Conservation (phyloP, 2,888 invertebrate species). For the Cantharis rustica region DNA sequence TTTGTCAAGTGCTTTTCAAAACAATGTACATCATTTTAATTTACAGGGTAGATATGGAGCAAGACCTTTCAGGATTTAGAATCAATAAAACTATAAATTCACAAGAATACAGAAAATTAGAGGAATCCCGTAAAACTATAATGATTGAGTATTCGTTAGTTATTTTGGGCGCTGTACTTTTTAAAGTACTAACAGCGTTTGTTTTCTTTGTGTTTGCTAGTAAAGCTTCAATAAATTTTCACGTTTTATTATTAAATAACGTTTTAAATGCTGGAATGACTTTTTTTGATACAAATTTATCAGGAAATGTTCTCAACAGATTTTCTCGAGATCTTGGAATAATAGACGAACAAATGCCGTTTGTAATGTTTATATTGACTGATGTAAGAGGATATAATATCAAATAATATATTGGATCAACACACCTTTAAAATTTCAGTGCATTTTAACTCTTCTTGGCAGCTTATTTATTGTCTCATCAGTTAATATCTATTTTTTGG, state of each 20-base stretch:
- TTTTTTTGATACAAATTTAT: conserved; percentile 43
- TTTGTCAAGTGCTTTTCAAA: too few species aligned
- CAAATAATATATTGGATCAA: too few species aligned
- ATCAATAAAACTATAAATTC: neutral
- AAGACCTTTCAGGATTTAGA: neutral
- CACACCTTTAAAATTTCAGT: conserved; percentile 49
- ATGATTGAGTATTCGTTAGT: neutral
- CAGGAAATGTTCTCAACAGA: neutral
- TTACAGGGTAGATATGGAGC: neutral
- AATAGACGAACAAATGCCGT: neutral
- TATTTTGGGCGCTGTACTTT: neutral
- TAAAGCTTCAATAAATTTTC: neutral
- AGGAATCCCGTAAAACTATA: neutral
- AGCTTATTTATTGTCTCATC: conserved; percentile 71
- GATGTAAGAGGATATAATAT: neutral
- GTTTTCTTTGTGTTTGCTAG: neutral
- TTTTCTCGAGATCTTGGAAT: conserved; percentile 1
- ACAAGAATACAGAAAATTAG: conserved; percentile 1
- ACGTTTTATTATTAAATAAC: neutral
- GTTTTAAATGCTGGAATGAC: conserved; percentile 50
- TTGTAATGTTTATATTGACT: neutral
- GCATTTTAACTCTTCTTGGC: conserved; percentile 66
- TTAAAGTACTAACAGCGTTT: neutral
- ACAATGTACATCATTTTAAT: too few species aligned
- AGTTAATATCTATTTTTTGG: conserved; percentile 69